Evolutionary conservation across 2,888 invertebrate genomes (phyloP).

Genomic region (Limenitis camilla): DNA sequence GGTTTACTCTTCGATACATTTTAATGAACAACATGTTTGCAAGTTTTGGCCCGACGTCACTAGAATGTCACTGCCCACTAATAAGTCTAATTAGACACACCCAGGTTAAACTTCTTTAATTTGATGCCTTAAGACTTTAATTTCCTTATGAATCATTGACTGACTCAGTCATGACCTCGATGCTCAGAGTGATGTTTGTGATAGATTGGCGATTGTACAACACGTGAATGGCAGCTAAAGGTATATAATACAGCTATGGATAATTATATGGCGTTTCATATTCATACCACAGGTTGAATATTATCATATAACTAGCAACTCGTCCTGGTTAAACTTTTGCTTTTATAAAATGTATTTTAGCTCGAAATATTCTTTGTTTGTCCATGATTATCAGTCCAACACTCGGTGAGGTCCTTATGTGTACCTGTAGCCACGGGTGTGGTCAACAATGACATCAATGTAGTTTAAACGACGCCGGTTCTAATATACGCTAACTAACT

Average conservation of each 20-base stretch:
- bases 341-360: too few relatives aligned
- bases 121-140: slow-evolving; percentile 18
- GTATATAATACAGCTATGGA: slow-evolving; percentile 3
- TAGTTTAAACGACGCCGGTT: not conserved
- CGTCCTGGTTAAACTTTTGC: too few relatives aligned
- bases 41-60: too few relatives aligned
- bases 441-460: slow-evolving; percentile 1
- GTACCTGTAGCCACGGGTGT: not conserved
- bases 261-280: not conserved
- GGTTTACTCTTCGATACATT: too few relatives aligned
- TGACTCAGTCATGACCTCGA: slow-evolving; percentile 14
- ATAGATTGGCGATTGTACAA: slow-evolving; percentile 6
- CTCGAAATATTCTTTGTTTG: too few relatives aligned
- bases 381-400: too few relatives aligned
- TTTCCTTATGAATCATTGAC: slow-evolving; percentile 24
- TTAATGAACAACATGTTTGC: too few relatives aligned
- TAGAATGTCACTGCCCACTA: not conserved
- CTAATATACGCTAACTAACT: not conserved
- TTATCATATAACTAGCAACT: too few relatives aligned
- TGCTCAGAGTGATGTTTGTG: slow-evolving; percentile 3
- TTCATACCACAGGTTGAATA: too few relatives aligned
- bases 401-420: too few relatives aligned
- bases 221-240: slow-evolving; percentile 4
- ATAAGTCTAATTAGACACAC: not conserved
- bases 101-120: slow-evolving; percentile 19